Evolutionary conservation across 2,888 invertebrate genomes (phyloP), one percentile per base, ranked within the genome.

Genomic region (Chymomyza fuscimana): DNA sequence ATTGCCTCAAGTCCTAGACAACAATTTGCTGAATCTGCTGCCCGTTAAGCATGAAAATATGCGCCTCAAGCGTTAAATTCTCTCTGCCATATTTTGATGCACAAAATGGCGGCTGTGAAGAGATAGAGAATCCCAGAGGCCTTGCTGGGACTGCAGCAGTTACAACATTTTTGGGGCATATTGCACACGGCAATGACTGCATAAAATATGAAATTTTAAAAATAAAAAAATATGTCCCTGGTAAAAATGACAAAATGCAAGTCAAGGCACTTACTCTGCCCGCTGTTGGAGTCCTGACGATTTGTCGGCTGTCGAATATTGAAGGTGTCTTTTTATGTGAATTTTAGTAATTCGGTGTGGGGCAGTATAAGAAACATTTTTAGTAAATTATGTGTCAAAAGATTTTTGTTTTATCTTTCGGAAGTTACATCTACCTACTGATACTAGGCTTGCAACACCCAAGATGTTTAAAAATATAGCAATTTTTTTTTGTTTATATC

Each of bases 61-160:
- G 25, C 61, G 61, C 67, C 61, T 67, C 67, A 40, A 54, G 67
- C 67, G 61, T 67, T 61, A 67, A 60, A 67, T 67, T 67, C 15
- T 62, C 40, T 46, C 19, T 62, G 61, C 36, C 67, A 61, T 61
- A 61, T 56, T 52, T 62, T 6, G 58, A 5, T 58, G 7, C 58
- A 19, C 54, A 54, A 22, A 54, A 54, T 54, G 54, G 54, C 54
- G 54, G 7, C 54, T 54, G 16, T 22, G 40, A 46, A 1, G 12
- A 46, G 40, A 10, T 46, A 46, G 40, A 9, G 54, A 19, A 22
- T 5, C 16, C 54, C 10, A 0, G 2, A 54, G 54, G 54, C 19
- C 54, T 9, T 7, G 40, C 12, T 19, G 54, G 10, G 32, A 58
- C 58, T 58, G 58, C 58, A 22, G 29, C 58, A 58, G 22, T 58